A percentile compares a stretch with the other conserved stretches of the same genome.
These are phyloP conservation scores for Urocolius indicus DNA, from an alignment of 2,113 vertebrate species.

Conservation along the genomic window DNA sequence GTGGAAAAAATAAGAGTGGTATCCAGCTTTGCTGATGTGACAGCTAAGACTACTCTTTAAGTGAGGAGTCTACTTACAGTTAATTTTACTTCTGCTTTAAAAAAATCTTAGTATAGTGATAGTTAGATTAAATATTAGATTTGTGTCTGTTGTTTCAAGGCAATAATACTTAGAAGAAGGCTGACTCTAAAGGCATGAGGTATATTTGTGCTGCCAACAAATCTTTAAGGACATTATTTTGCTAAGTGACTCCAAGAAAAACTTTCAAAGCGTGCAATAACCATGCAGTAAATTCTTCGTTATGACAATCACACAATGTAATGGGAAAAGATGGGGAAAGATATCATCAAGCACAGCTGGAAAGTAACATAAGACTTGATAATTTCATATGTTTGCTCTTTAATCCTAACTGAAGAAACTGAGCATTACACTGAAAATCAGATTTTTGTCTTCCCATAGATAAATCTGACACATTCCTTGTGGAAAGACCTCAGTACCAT, in stretches of 20 bases:
- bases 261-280: neutral
- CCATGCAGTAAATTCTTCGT: neutral
- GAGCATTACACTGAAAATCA: neutral
- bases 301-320: neutral
- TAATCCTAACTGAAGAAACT: neutral
- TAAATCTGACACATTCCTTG: neutral
- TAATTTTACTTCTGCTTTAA: neutral
- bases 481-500: neutral
- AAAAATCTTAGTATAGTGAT: neutral
- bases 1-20: neutral
- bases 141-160: neutral
- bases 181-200: neutral
- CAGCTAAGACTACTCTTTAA: neutral
- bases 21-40: neutral
- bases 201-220: neutral
- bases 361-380: neutral
- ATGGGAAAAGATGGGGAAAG: neutral
- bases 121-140: neutral
- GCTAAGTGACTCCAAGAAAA: neutral
- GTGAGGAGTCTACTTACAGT: neutral
- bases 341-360: neutral
- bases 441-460: neutral
- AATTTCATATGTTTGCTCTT: neutral
- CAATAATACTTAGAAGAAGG: neutral
- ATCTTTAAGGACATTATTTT: neutral